A percentile compares a stretch with the other conserved stretches of the same genome.
Evolutionary conservation across 2,888 invertebrate species (phyloP).

Genomic region (Leptodirus hochenwartii): DNA sequence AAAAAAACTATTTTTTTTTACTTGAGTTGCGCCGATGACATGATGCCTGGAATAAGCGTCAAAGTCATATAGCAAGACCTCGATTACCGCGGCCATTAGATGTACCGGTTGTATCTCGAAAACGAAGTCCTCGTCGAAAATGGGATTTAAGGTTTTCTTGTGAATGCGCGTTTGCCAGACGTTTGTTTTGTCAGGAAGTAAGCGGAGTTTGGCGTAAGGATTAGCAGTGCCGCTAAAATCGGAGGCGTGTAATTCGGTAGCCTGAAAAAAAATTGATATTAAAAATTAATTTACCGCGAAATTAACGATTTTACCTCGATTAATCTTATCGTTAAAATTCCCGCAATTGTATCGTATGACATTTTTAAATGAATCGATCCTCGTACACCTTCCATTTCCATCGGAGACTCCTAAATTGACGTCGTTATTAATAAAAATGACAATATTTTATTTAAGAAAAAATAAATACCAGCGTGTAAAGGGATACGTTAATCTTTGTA

Average conservation of each 20-base stretch:
- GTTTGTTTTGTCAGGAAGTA: slow-evolving; percentile 39
- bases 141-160: slow-evolving; percentile 44
- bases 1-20: too few species aligned
- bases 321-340: slow-evolving; percentile 41
- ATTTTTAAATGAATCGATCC: slow-evolving; percentile 45
- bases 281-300: slow-evolving; percentile 4
- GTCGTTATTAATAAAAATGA: not conserved
- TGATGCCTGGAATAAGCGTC: slow-evolving; percentile 45
- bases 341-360: slow-evolving; percentile 40
- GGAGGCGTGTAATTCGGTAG: slow-evolving; percentile 35
- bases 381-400: slow-evolving; percentile 29
- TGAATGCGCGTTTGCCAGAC: slow-evolving; percentile 45
- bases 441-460: slow-evolving; percentile 2
- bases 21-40: slow-evolving; percentile 40
- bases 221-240: slow-evolving; percentile 42
- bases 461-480: slow-evolving; percentile 28
- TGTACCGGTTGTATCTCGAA: slow-evolving; percentile 39
- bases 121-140: slow-evolving; percentile 49
- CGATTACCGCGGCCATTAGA: slow-evolving; percentile 34
- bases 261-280: slow-evolving; percentile 15
- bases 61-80: slow-evolving; percentile 43
- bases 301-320: slow-evolving; percentile 31
- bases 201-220: slow-evolving; percentile 45
- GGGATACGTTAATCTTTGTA: slow-evolving; percentile 37
- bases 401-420: slow-evolving; percentile 14